Conservation (phyloP, 2,888 invertebrate species). For the Lymantria monacha region DNA sequence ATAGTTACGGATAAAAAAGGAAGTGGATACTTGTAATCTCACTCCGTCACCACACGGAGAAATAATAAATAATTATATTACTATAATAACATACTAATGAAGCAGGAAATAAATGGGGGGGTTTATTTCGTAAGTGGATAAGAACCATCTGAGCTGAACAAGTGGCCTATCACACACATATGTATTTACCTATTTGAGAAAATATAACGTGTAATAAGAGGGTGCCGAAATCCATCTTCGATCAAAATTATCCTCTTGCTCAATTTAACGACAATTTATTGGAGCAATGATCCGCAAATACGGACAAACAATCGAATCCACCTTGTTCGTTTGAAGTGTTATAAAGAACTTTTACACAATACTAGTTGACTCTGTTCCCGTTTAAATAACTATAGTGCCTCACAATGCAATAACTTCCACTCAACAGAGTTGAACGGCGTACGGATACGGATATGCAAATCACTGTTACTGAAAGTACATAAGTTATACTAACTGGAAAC, state of each 20-base stretch:
- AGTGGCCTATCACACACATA: background rate
- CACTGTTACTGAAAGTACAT: slow-evolving; percentile 1
- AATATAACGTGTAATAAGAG: background rate
- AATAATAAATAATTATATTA: too few species aligned
- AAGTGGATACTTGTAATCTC: too few species aligned
- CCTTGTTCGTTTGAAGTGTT: background rate
- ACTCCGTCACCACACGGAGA: too few species aligned
- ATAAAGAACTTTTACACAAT: background rate
- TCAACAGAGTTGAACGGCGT: background rate
- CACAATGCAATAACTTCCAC: background rate
- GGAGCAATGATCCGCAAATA: background rate
- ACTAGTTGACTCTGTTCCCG: background rate
- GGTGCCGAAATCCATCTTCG: background rate
- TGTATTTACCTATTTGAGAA: background rate
- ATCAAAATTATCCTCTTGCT: background rate
- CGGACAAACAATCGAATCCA: background rate
- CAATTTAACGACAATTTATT: background rate
- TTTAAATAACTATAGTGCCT: background rate
- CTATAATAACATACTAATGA: too few species aligned
- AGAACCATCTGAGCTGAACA: background rate
- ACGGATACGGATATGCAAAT: background rate
- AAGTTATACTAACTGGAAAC: background rate
- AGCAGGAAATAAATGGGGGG: too few species aligned
- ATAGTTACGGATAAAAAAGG: too few species aligned
- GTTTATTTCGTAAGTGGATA: background rate